phyloP scores from a whole-genome alignment of 2,113 vertebrate species.

The Amblyornis subalaris region DNA sequence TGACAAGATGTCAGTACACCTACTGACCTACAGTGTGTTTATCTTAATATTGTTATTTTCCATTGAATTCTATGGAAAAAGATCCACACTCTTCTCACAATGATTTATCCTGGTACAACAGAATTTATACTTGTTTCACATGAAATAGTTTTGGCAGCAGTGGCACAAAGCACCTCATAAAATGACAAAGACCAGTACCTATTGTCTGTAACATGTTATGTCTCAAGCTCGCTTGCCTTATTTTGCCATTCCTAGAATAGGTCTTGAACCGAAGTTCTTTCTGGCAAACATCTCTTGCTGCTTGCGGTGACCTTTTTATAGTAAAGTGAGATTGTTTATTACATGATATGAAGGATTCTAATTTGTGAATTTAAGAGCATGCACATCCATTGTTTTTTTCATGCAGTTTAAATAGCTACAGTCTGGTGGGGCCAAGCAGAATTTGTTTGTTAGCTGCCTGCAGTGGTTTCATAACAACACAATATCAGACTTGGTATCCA shows the following conservation, averaged over 20 bases:
- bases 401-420: neutral
- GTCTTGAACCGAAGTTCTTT: neutral
- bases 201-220: neutral
- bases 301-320: neutral
- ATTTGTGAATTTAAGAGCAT: neutral
- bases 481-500: neutral
- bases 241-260: neutral
- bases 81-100: neutral
- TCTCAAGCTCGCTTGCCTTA: neutral
- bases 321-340: neutral
- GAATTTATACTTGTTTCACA: neutral
- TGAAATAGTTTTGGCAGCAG: neutral
- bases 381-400: neutral
- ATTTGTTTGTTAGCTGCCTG: neutral
- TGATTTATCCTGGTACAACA: neutral
- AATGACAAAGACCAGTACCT: neutral
- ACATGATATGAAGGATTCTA: neutral
- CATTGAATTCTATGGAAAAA: neutral
- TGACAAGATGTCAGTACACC: neutral
- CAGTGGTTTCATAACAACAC: neutral
- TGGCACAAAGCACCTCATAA: neutral
- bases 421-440: fast-evolving
- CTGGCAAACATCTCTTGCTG: neutral
- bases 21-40: neutral
- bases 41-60: neutral